Percentiles rank a stretch among this genome's conserved stretches.
Evolutionary conservation across 1,140 invertebrate genomes (phyloP).

Genomic region (Drosophila kurseongensis): DNA sequence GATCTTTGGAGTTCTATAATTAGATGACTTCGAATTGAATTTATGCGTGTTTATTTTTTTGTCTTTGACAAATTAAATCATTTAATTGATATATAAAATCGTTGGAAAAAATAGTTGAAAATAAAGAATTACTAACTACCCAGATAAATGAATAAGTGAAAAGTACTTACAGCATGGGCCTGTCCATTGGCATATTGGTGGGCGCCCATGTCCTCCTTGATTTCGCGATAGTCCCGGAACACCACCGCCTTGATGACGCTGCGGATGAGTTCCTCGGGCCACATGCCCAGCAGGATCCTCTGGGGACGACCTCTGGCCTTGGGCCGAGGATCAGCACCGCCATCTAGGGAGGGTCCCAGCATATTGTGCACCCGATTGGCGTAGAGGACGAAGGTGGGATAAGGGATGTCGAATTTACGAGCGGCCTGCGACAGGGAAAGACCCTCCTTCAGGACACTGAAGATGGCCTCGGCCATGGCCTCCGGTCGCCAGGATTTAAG

Average conservation of each 20-base stretch:
- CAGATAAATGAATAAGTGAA: background rate
- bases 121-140: background rate
- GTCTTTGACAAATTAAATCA: too few relatives aligned
- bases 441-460: slow-evolving; percentile 95
- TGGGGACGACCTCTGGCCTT: slow-evolving; percentile 95
- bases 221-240: slow-evolving; percentile 92
- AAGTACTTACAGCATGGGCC: slow-evolving; percentile 71
- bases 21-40: too few relatives aligned
- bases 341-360: slow-evolving; percentile 94
- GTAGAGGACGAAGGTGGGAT: slow-evolving; percentile 97
- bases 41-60: too few relatives aligned
- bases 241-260: slow-evolving; percentile 96
- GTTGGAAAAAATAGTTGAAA: background rate
- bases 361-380: slow-evolving; percentile 97
- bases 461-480: slow-evolving; percentile 97
- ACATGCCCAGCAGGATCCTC: slow-evolving; percentile 94
- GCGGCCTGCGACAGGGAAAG: slow-evolving; percentile 94
- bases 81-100: background rate
- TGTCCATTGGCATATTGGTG: slow-evolving; percentile 86
- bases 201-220: slow-evolving; percentile 88
- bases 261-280: slow-evolving; percentile 96
- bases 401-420: slow-evolving; percentile 96
- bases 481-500: slow-evolving; percentile 96
- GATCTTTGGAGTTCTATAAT: too few relatives aligned
- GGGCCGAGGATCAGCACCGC: slow-evolving; percentile 93